These are phyloP conservation scores for Hemicentrotus pulcherrimus DNA, from an alignment of 35 echinoderm and acorn worm species.

Conservation along the genomic window DNA sequence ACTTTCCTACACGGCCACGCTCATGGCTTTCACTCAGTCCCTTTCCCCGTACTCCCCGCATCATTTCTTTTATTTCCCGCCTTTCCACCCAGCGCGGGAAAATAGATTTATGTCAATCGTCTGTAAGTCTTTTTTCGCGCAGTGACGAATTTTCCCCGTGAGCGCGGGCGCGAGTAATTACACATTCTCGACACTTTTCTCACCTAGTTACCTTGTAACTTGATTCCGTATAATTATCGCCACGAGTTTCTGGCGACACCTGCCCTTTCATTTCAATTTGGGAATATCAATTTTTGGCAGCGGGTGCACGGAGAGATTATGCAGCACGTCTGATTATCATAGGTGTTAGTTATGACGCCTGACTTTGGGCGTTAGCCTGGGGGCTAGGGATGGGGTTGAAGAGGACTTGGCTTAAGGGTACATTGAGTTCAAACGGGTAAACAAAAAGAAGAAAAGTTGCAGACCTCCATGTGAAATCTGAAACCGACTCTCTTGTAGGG, in stretches of 20 bases:
- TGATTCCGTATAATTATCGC: background rate
- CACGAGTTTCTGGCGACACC: background rate
- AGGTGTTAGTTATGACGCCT: background rate
- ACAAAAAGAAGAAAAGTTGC: too few relatives aligned
- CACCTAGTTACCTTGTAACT: conserved; percentile 10
- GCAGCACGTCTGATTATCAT: background rate
- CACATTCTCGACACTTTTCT: background rate
- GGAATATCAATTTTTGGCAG: background rate
- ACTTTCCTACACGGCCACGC: background rate
- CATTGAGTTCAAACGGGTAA: too few relatives aligned
- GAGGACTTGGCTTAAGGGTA: background rate
- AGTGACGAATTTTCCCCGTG: background rate
- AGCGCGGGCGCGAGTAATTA: background rate
- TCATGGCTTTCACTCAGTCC: background rate
- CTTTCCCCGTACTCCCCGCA: background rate
- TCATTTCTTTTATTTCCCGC: background rate
- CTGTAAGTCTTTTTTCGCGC: background rate
- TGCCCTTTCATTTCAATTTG: background rate
- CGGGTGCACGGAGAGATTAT: background rate
- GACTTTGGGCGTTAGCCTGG: background rate
- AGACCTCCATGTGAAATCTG: too few relatives aligned
- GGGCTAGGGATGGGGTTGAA: background rate
- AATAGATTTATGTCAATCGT: background rate
- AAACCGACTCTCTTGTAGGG: too few relatives aligned
- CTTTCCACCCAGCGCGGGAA: too few relatives aligned